A percentile compares a stretch with the other conserved stretches of the same genome.
phyloP scores from a whole-genome alignment of 1,140 invertebrate genomes.

The Megalopta genalis region DNA sequence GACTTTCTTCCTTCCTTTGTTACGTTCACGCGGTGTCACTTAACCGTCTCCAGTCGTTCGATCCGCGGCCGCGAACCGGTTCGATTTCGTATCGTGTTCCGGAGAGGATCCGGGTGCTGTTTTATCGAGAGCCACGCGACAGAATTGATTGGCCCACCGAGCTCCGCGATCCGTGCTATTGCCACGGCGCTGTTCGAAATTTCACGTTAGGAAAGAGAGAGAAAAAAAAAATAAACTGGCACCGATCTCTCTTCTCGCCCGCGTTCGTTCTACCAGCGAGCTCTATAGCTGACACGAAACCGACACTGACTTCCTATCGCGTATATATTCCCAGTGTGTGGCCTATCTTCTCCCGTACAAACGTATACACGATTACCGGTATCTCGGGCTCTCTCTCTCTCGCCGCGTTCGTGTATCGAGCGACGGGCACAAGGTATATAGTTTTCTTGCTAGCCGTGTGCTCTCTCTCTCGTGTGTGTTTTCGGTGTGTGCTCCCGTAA shows the following conservation, averaged over 20 bases:
- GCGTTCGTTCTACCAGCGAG: too few relatives aligned
- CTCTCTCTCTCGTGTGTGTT: too few relatives aligned
- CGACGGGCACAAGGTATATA: neutral
- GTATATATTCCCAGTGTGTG: neutral
- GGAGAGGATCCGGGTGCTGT: neutral
- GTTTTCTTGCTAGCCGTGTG: neutral
- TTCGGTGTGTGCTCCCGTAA: neutral
- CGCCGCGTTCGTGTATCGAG: neutral
- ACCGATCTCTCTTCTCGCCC: neutral
- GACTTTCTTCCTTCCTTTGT: slow-evolving; percentile 16
- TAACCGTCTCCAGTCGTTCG: slow-evolving; percentile 13
- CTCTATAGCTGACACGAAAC: slow-evolving; percentile 7
- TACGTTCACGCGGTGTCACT: slow-evolving; percentile 13
- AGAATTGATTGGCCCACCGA: slow-evolving; percentile 33
- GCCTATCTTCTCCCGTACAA: slow-evolving; percentile 18
- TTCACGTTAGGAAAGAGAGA: too few relatives aligned
- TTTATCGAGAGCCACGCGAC: slow-evolving; percentile 36
- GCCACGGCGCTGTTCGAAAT: neutral
- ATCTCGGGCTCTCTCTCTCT: neutral
- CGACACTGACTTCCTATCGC: slow-evolving; percentile 27
- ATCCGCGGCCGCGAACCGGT: slow-evolving; percentile 37
- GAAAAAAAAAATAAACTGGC: neutral
- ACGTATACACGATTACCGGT: slow-evolving; percentile 32
- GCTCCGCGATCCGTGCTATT: neutral
- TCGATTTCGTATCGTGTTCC: slow-evolving; percentile 23